Evolutionary conservation across 2,113 vertebrate species (phyloP), one percentile per base, ranked within the genome.

Genomic region (Myodes glareolus): DNA sequence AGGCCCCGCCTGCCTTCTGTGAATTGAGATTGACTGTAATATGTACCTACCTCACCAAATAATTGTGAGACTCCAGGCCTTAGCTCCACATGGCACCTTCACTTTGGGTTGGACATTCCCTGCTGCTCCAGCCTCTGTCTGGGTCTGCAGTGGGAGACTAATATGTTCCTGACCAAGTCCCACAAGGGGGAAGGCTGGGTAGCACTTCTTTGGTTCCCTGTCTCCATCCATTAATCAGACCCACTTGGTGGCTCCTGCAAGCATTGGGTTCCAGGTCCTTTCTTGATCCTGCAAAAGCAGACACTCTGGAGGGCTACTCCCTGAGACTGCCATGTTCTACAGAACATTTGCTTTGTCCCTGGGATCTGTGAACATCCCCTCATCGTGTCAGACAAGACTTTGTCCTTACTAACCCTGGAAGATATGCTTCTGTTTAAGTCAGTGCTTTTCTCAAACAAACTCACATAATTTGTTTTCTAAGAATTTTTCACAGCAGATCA

Each of bases 261-360:
- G 55, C 27, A 2, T 7, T 29, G 78, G 17, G 29, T 50, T 52
- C 65, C 0, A 3, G n/a, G 63, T 58, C 76, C n/a, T 36, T 19
- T 58, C 77, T 68, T 7, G 67, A 75, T 14, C 17, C 36, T 42
- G 31, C 10, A 52, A 61, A 3, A 29, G 61, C n/a, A 80, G 29
- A n/a, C 5, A 2, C 29, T 36, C 23, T 2, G 1, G 31, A 42
- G 52, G 2, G 25, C 25, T 17, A 33, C 27, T 11, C 31, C 73
- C 27, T 33, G 6, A 1, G 84, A 1, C 27, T 27, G 47, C 23
- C 0, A 77, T 5, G 0, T 21, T n/a, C 25, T 52, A 67, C 6
- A 12, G n/a, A 42, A n/a, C 11, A n/a, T 68, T 45, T 17, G 58
- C 61, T 61, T 27, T 58, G 23, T 13, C 47, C 25, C 23, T 17